A percentile compares a stretch with the other conserved stretches of the same genome.
These are phyloP conservation scores for Microctenopoma steveboyesi DNA, from an alignment of 2,797 vertebrate species.

Conservation along the genomic window DNA sequence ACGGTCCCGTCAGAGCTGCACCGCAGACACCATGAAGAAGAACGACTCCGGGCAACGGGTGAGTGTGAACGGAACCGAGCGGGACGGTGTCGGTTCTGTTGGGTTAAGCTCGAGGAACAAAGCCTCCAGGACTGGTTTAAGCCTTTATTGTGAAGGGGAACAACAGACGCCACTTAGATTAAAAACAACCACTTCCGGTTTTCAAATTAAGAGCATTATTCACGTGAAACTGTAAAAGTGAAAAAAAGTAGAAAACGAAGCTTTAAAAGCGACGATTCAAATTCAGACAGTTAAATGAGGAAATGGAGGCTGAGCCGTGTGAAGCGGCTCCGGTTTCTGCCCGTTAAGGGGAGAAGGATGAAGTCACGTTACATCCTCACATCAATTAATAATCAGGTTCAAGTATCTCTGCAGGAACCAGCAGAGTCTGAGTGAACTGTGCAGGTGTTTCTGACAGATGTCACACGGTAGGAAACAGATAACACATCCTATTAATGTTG, in stretches of 20 bases:
- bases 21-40: conserved; percentile 85
- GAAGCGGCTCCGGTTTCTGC: conserved; percentile 7
- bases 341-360: background rate
- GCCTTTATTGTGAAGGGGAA: conserved; percentile 60
- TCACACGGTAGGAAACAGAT: too few species aligned
- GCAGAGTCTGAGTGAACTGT: too few species aligned
- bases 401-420: too few species aligned
- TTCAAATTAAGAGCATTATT: conserved; percentile 53
- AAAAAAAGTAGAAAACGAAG: background rate
- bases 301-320: background rate
- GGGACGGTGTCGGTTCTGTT: background rate
- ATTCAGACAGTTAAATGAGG: background rate
- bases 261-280: background rate
- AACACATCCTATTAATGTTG: too few species aligned
- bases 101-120: conserved; percentile 53
- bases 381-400: too few species aligned
- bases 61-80: conserved; percentile 57
- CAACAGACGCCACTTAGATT: background rate
- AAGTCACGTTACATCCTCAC: background rate
- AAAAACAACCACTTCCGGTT: conserved; percentile 27
- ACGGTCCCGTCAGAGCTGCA: conserved; percentile 18
- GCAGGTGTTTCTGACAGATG: too few species aligned
- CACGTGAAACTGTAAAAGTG: background rate
- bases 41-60: conserved; percentile 88
- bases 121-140: conserved; percentile 27